Evolutionary conservation across 2,113 vertebrate species (phyloP).

Genomic region (Oplegnathus fasciatus): DNA sequence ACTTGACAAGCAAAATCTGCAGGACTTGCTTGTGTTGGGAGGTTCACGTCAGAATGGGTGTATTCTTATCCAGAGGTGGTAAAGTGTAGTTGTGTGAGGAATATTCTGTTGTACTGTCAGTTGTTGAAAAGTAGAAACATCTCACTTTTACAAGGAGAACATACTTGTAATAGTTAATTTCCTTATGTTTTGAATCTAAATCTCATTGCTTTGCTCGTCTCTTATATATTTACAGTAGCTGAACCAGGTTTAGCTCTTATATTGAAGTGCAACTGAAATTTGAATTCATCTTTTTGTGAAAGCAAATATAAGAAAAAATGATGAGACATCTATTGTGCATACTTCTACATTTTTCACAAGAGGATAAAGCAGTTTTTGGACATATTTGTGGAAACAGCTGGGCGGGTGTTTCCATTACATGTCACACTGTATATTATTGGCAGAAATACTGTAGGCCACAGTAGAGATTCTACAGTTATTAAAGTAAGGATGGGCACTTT

Average conservation of each 20-base stretch:
- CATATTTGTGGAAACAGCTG: too few species aligned
- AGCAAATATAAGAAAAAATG: too few species aligned
- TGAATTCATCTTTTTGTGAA: too few species aligned
- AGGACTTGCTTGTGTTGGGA: not conserved
- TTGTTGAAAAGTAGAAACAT: not conserved
- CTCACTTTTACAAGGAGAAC: not conserved
- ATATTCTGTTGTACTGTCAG: not conserved
- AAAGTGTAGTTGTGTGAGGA: not conserved
- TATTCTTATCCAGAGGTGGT: not conserved
- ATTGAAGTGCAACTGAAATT: not conserved
- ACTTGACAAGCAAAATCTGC: constrained; percentile 2
- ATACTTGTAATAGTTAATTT: not conserved
- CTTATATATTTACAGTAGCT: not conserved
- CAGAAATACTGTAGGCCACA: too few species aligned
- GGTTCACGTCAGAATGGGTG: not conserved
- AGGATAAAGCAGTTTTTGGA: too few species aligned
- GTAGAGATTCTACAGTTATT: constrained; percentile 1
- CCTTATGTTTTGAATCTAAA: not conserved
- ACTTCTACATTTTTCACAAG: too few species aligned
- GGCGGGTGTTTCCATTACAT: too few species aligned
- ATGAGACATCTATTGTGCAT: too few species aligned
- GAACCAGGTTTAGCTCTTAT: not conserved
- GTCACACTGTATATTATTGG: too few species aligned
- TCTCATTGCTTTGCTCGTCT: not conserved
- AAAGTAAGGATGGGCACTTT: constrained; percentile 4